Evolutionary conservation across 2,888 invertebrate genomes (phyloP).

Genomic region (Himalopsyche japonica): DNA sequence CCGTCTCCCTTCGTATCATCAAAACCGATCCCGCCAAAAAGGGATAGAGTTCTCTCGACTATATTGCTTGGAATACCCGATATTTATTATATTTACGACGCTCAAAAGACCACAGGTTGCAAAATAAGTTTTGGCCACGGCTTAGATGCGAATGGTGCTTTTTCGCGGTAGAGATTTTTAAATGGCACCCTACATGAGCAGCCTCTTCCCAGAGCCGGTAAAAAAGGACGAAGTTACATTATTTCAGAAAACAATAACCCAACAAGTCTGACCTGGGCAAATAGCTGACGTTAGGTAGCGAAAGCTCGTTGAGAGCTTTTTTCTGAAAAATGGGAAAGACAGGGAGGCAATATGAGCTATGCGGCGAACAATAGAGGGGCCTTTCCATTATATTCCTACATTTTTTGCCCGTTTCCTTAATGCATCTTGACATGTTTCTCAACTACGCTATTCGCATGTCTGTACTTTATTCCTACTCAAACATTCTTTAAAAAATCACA

Average conservation of each 20-base stretch:
- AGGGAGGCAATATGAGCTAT: conserved; percentile 33
- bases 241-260: conserved; percentile 42
- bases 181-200: conserved; percentile 16
- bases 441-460: background rate
- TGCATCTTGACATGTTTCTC: background rate
- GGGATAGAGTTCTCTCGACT: conserved; percentile 1
- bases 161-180: conserved; percentile 19
- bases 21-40: conserved; percentile 45
- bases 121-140: conserved; percentile 33
- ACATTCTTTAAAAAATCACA: too few species aligned
- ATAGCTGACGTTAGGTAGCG: conserved; percentile 5
- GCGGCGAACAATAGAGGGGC: conserved; percentile 20
- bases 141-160: background rate
- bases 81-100: conserved; percentile 42
- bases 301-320: conserved; percentile 29
- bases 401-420: background rate
- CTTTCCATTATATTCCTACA: background rate
- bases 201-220: conserved; percentile 33
- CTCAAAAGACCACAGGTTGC: conserved; percentile 41
- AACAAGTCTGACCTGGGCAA: conserved; percentile 36
- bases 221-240: conserved; percentile 41
- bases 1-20: conserved; percentile 49
- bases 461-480: too few species aligned
- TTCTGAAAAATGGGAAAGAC: conserved; percentile 19
- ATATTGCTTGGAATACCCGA: conserved; percentile 29